These are phyloP conservation scores for Polypedilum vanderplanki DNA, from an alignment of 1,140 invertebrate species.

Conservation along the genomic window DNA sequence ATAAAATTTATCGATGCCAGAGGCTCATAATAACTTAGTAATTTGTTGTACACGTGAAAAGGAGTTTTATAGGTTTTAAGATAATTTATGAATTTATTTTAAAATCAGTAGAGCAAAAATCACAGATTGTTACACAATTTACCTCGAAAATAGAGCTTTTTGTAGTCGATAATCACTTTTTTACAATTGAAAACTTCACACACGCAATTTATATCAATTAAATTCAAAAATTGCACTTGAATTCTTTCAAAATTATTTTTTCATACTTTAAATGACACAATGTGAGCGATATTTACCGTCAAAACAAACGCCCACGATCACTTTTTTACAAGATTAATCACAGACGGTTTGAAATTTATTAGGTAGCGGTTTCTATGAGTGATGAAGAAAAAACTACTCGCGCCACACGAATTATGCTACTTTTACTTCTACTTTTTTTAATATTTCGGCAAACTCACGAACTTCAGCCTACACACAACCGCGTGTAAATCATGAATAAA, in stretches of 20 bases:
- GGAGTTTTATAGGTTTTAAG: too few species aligned
- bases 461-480: slow-evolving; percentile 22
- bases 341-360: neutral
- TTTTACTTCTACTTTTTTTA: neutral
- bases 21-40: too few species aligned
- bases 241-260: neutral
- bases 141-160: neutral
- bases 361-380: neutral
- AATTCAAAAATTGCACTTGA: neutral
- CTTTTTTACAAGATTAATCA: slow-evolving; percentile 10
- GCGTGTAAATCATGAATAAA: slow-evolving; percentile 27
- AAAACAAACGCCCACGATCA: slow-evolving; percentile 25
- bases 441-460: neutral
- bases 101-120: too few species aligned
- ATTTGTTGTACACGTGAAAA: too few species aligned
- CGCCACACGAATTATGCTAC: neutral
- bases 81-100: too few species aligned
- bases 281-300: slow-evolving; percentile 7
- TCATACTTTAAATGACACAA: neutral
- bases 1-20: neutral
- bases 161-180: too few species aligned
- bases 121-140: neutral
- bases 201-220: neutral
- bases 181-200: too few species aligned
- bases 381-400: slow-evolving; percentile 1